phyloP scores from a whole-genome alignment of 2,113 vertebrate species.

The Labeo rohita region DNA sequence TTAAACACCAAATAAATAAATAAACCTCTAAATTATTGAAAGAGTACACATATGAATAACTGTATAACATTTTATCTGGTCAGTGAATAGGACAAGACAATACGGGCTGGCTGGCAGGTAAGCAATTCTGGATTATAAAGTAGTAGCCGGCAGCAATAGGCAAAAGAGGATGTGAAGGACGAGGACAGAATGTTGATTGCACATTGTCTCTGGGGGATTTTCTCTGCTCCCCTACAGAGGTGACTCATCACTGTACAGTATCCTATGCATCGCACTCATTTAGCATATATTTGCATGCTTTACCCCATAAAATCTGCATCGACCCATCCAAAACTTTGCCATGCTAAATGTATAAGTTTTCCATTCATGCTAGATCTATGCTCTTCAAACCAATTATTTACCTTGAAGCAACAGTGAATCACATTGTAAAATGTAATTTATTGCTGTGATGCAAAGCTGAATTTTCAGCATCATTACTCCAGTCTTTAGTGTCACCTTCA shows the following conservation, averaged over 20 bases:
- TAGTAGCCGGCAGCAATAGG: constrained; percentile 30
- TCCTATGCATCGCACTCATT: constrained; percentile 22
- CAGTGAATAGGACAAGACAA: constrained; percentile 6
- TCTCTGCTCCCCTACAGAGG: constrained; percentile 38
- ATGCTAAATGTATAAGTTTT: neutral
- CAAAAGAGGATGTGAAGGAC: constrained; percentile 53
- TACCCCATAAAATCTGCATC: neutral
- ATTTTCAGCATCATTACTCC: no score
- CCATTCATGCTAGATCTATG: neutral
- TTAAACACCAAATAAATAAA: neutral
- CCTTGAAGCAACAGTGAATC: neutral
- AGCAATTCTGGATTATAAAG: constrained; percentile 42
- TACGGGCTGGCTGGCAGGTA: constrained; percentile 41
- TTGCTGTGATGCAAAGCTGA: no score
- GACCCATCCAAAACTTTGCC: neutral
- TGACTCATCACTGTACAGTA: constrained; percentile 36
- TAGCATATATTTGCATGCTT: neutral
- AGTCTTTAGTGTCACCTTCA: no score
- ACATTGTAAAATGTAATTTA: no score
- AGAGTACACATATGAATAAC: neutral
- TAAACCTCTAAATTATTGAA: neutral
- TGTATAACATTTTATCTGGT: neutral
- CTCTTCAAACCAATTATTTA: neutral
- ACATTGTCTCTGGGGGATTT: constrained; percentile 42
- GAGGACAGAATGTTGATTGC: constrained; percentile 52